phyloP scores from a whole-genome alignment of 2,797 vertebrate genomes.

The Lateolabrax maculatus region DNA sequence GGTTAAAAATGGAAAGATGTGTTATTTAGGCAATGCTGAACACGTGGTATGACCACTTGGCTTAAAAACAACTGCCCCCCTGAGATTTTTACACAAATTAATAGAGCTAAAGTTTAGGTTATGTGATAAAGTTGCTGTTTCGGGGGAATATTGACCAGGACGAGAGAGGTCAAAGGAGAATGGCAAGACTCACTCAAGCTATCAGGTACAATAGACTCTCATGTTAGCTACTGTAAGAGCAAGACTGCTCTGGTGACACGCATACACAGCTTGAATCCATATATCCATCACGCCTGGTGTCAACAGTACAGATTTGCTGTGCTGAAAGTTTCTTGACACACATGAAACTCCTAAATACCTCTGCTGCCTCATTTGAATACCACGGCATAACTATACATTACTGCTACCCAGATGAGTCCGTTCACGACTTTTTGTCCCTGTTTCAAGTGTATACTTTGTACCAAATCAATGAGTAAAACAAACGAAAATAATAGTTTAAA shows the following conservation, averaged over 20 bases:
- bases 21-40: not conserved
- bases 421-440: not conserved
- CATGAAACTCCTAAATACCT: no score
- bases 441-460: not conserved
- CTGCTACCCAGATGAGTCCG: not conserved
- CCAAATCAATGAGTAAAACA: slow-evolving; percentile 2
- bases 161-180: not conserved
- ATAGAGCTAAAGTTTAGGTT: not conserved
- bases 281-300: not conserved
- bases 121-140: not conserved
- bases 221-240: not conserved
- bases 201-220: not conserved
- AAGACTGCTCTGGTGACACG: not conserved
- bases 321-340: not conserved
- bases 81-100: not conserved
- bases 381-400: not conserved
- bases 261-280: not conserved
- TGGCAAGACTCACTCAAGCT: not conserved
- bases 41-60: not conserved
- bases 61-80: not conserved
- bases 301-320: not conserved
- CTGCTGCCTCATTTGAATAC: not conserved
- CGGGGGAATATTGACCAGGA: not conserved
- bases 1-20: not conserved
- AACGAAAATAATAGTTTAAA: not conserved